Evolutionary conservation across 2,113 vertebrate genomes (phyloP).

Genomic region (Stegastes partitus): DNA sequence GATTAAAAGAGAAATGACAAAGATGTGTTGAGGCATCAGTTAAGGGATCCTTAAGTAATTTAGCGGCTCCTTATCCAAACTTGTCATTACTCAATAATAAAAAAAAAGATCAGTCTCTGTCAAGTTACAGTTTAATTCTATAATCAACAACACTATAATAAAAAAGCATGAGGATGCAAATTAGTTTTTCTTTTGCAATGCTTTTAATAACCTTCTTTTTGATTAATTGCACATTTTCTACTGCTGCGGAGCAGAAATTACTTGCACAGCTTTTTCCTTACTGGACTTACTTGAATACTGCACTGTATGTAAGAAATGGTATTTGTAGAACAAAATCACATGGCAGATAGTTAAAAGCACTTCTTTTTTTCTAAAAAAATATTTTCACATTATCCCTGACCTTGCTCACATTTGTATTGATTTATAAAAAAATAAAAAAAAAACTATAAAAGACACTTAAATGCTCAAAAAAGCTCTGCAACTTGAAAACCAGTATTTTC

Average conservation of each 20-base stretch:
- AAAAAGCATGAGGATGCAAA: not conserved
- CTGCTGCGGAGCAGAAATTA: not conserved
- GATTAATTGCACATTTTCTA: not conserved
- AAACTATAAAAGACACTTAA: slow-evolving; percentile 32
- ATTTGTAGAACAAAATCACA: too few relatives aligned
- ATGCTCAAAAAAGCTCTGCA: slow-evolving; percentile 5
- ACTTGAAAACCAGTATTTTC: slow-evolving; percentile 24
- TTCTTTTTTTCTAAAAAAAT: slow-evolving; percentile 12
- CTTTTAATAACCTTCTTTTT: not conserved
- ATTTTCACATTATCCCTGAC: slow-evolving; percentile 25
- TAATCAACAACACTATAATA: not conserved
- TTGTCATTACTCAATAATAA: not conserved
- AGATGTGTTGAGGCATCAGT: not conserved
- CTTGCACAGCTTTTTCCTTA: too few relatives aligned
- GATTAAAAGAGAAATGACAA: too few relatives aligned
- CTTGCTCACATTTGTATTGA: slow-evolving; percentile 19
- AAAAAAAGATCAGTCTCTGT: not conserved
- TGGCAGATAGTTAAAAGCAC: not conserved
- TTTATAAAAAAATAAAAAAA: slow-evolving; percentile 26
- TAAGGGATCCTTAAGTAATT: not conserved
- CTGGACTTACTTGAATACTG: too few relatives aligned
- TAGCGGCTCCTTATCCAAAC: not conserved
- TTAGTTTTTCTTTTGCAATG: not conserved
- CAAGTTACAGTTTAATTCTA: not conserved
- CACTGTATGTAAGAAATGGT: too few relatives aligned